Base-by-base conservation (phyloP, 1,140 invertebrate genomes). In the Cotesia typhae region DNA sequence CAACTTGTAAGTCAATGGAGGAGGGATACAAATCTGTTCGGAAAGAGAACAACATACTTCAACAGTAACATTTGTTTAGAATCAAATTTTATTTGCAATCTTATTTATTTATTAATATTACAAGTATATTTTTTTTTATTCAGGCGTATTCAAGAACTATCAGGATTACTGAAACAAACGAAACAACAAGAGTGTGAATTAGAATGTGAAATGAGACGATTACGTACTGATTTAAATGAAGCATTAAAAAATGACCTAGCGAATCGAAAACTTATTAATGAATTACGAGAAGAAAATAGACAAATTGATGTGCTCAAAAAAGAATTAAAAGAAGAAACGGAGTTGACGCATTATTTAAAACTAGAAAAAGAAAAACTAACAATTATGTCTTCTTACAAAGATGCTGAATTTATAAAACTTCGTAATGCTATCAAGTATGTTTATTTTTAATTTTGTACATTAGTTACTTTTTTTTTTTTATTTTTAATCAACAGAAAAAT, bases 361-460 rank as follows among this genome's bases (percentile, higher is more conserved):
- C 60, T 81, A 10, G 81, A 82, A 35, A 80, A 74, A 55, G 75
- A 81, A 4, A 81, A 81, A 67, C 41, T 80, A 3, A 65, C 64
- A 0, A 59, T 66, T n/a, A 61, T 82, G 35, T 76, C 68, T 17
- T 75, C 73, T 4, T 74, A 76, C 28, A 80, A 79, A 38, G 76
- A 82, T 67, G 59, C 73, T 3, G 63, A 75, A 53, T 70, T 80
- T 1, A 57, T 6, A 4, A 68, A 79, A 59, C 74, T 76, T 64
- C 76, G 73, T 12, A 73, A 73, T 60, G 64, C 73, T 7, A 68
- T 80, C 17, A 81, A 79, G 78, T 82, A 59, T 73, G 80, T 74
- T 51, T 2, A 55, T 14, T 55, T 12, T 14, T 55, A 55, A 55
- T 17, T 17, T 1, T 55, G 53, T 55, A 28, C 1, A 28, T 28